Evolutionary conservation across 2,797 vertebrate genomes (phyloP).

Genomic region (Chelonia mydas): DNA sequence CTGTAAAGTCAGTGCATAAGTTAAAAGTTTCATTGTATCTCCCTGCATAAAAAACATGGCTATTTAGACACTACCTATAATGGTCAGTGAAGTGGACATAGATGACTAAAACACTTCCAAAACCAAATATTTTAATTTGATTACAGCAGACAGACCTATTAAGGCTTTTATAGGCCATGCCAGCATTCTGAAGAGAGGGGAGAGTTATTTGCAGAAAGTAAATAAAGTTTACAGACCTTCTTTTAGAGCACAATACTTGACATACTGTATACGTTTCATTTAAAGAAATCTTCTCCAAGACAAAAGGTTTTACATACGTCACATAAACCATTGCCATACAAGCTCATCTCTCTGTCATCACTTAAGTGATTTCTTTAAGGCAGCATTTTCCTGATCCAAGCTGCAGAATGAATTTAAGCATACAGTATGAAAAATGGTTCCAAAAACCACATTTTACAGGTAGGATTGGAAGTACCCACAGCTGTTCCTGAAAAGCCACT

Average conservation of each 20-base stretch:
- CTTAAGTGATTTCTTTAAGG: not conserved
- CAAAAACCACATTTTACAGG: not conserved
- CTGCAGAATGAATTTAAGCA: not conserved
- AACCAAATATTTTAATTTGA: not conserved
- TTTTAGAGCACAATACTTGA: not conserved
- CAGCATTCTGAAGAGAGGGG: not conserved
- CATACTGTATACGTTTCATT: not conserved
- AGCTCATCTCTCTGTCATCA: not conserved
- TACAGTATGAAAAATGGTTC: not conserved
- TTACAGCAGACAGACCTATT: not conserved
- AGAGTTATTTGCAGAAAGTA: not conserved
- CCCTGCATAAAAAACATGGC: not conserved
- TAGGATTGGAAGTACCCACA: not conserved
- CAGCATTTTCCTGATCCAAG: not conserved
- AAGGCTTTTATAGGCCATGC: not conserved
- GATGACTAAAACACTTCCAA: not conserved
- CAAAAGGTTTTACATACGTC: not conserved
- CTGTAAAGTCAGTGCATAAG: not conserved
- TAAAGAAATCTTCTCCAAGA: not conserved
- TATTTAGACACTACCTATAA: not conserved
- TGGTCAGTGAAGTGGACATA: not conserved
- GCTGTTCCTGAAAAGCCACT: not conserved
- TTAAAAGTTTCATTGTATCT: constrained; percentile 1
- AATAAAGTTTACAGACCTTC: not conserved
- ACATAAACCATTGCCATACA: not conserved